Conservation (phyloP, 2,113 vertebrate genomes). For the Phasianus colchicus region DNA sequence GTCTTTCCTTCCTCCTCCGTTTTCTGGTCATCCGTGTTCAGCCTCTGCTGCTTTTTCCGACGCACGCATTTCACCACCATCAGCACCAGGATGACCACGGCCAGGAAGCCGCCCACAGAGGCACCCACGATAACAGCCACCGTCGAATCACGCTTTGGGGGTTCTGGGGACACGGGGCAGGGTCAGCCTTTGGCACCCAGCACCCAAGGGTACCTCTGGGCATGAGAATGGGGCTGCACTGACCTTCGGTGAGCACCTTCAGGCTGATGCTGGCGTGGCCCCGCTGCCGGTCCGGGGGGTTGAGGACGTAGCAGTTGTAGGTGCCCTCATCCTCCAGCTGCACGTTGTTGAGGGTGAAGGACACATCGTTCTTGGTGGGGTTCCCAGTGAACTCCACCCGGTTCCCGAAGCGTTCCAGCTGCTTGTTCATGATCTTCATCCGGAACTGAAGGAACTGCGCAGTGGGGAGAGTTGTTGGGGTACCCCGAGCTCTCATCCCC, state of each 20-base stretch:
- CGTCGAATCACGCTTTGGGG: slow-evolving; percentile 91
- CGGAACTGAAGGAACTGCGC: slow-evolving; percentile 91
- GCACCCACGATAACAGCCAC: slow-evolving; percentile 94
- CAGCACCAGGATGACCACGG: slow-evolving; percentile 93
- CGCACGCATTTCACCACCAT: slow-evolving; percentile 94
- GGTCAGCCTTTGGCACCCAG: not conserved
- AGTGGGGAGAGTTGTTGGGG: not conserved
- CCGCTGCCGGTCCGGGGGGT: slow-evolving; percentile 91
- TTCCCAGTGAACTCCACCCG: slow-evolving; percentile 92
- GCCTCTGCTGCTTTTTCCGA: slow-evolving; percentile 92
- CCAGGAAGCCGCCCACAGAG: slow-evolving; percentile 92
- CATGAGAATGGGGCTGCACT: not conserved
- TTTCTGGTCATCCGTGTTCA: slow-evolving; percentile 94
- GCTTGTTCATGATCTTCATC: slow-evolving; percentile 85
- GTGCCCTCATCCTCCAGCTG: slow-evolving; percentile 87
- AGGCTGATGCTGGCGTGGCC: slow-evolving; percentile 86
- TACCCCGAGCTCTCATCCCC: fast-evolving
- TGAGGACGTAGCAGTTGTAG: slow-evolving; percentile 92
- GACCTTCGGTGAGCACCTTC: slow-evolving; percentile 90
- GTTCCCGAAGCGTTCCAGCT: slow-evolving; percentile 85
- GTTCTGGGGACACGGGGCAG: slow-evolving; percentile 77
- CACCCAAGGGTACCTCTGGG: not conserved
- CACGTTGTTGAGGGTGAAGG: slow-evolving; percentile 89
- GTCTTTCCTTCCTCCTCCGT: slow-evolving; percentile 96
- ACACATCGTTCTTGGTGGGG: slow-evolving; percentile 91